Conservation (phyloP, 2,888 invertebrate genomes). For the Drosophila cracens region DNA sequence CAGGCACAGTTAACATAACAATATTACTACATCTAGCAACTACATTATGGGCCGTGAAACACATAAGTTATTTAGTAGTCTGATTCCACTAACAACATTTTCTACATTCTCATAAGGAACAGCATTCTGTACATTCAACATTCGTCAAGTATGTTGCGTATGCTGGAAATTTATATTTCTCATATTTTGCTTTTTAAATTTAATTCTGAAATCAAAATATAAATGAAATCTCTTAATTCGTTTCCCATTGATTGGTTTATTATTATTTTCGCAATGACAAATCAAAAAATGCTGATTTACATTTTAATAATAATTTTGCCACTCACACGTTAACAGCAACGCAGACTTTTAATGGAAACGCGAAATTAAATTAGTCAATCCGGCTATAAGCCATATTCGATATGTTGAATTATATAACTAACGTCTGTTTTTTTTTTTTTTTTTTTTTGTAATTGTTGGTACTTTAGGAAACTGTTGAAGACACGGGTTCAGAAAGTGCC, state of each 20-base stretch:
- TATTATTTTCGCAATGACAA: neutral
- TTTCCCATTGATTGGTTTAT: neutral
- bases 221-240: too few relatives aligned
- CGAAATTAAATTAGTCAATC: neutral
- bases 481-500: conserved; percentile 90
- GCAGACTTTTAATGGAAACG: too few relatives aligned
- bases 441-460: neutral
- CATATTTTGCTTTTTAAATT: neutral
- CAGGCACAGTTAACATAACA: neutral
- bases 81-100: neutral
- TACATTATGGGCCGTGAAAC: neutral
- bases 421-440: neutral
- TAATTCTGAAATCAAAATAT: too few relatives aligned
- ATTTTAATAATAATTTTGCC: too few relatives aligned
- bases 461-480: conserved; percentile 87
- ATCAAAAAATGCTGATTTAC: too few relatives aligned
- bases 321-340: too few relatives aligned
- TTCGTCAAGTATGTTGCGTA: neutral
- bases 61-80: neutral
- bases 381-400: neutral
- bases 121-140: neutral
- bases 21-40: neutral
- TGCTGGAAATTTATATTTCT: neutral
- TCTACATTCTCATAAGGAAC: neutral
- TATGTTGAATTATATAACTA: neutral